Conservation (phyloP, 2,888 invertebrate species). For the Ectemnius continuus region DNA sequence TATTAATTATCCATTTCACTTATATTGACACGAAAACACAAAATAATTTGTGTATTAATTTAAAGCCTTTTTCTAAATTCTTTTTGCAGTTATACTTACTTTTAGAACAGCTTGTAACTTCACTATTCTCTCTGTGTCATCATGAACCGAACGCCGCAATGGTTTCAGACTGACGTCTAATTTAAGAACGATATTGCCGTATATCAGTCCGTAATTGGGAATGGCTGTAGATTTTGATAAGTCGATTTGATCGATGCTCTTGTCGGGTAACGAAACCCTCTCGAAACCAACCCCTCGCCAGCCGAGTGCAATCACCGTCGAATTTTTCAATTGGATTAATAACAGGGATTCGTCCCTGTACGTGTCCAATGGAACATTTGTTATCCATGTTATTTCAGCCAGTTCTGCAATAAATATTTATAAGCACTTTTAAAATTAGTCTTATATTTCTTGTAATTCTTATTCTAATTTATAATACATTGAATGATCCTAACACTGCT, state of each 20-base stretch:
- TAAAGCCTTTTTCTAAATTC: background rate
- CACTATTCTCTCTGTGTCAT: conserved; percentile 67
- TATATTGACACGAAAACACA: no score
- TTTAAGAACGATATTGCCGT: conserved; percentile 58
- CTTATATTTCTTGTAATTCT: no score
- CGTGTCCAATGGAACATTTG: conserved; percentile 72
- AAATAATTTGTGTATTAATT: background rate
- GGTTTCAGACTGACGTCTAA: conserved; percentile 67
- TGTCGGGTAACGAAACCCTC: conserved; percentile 48
- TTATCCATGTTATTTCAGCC: conserved; percentile 59
- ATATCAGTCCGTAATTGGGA: conserved; percentile 67
- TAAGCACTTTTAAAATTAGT: no score
- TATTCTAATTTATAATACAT: no score
- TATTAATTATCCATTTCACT: no score
- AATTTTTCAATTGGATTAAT: conserved; percentile 74
- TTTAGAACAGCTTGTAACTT: conserved; percentile 68
- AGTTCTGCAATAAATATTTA: conserved; percentile 47
- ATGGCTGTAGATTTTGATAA: conserved; percentile 60
- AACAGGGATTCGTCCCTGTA: conserved; percentile 78
- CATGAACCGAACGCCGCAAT: conserved; percentile 68
- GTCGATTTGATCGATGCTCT: conserved; percentile 54
- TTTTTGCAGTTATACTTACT: conserved; percentile 58
- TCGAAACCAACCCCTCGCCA: conserved; percentile 66
- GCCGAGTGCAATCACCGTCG: conserved; percentile 55
- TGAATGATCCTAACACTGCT: no score